Evolutionary conservation across 2,888 invertebrate genomes (phyloP).

Genomic region (Amphipoea oculea): DNA sequence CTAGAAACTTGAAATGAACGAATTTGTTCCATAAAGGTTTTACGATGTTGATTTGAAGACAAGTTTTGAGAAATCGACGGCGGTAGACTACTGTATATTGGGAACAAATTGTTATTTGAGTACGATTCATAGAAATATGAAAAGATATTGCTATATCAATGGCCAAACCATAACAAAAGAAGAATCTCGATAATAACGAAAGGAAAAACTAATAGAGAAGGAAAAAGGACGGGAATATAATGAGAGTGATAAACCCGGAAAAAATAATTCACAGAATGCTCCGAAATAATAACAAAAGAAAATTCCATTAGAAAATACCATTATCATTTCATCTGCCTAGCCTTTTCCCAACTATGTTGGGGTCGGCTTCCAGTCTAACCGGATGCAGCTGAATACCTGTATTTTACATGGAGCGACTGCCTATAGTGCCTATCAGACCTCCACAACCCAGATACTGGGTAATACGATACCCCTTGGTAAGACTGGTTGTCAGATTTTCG

Average conservation of each 20-base stretch:
- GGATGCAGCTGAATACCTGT: too few relatives aligned
- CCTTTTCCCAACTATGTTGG: too few relatives aligned
- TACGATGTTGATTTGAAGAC: slow-evolving; percentile 19
- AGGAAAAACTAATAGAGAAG: background rate
- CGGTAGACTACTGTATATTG: background rate
- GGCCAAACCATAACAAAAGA: background rate
- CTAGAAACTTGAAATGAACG: slow-evolving; percentile 35
- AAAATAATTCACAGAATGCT: background rate
- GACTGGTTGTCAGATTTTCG: too few relatives aligned
- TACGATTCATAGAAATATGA: background rate
- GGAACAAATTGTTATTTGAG: background rate
- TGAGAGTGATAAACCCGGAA: background rate
- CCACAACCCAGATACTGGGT: too few relatives aligned
- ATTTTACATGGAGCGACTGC: too few relatives aligned
- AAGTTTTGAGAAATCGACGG: slow-evolving; percentile 24
- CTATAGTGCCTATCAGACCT: too few relatives aligned
- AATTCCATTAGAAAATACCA: background rate
- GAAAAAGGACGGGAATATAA: background rate
- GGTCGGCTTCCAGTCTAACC: too few relatives aligned
- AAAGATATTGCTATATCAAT: background rate
- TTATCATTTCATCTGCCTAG: too few relatives aligned
- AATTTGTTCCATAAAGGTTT: slow-evolving; percentile 31
- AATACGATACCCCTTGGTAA: too few relatives aligned
- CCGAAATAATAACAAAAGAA: background rate
- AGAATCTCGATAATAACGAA: background rate